These are phyloP conservation scores for Channa maculata DNA, from an alignment of 2,113 vertebrate species.

Conservation along the genomic window DNA sequence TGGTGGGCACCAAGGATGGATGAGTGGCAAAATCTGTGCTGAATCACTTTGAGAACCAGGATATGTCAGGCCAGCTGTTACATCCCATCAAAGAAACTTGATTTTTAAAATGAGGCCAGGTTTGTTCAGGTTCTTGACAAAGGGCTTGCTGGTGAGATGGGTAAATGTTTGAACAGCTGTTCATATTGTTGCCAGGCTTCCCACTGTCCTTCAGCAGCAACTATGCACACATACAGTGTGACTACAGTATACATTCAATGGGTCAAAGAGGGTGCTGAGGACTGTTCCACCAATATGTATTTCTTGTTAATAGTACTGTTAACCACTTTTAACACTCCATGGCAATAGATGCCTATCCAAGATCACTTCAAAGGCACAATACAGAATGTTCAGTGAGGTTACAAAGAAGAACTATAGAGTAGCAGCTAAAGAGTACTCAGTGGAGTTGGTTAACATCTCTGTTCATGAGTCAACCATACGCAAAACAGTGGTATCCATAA, in stretches of 20 bases:
- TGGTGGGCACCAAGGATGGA: slow-evolving; percentile 7
- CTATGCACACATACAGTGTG: slow-evolving; percentile 46
- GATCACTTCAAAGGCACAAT: no score
- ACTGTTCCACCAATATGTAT: not conserved
- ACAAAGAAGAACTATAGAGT: no score
- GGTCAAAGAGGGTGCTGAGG: not conserved
- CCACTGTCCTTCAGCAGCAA: slow-evolving; percentile 40
- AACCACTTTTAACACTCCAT: not conserved
- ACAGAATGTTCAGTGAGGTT: no score
- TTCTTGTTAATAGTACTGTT: slow-evolving; percentile 9
- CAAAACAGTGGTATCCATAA: no score
- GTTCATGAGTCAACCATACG: no score
- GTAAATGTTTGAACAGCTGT: slow-evolving; percentile 79
- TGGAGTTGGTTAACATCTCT: no score
- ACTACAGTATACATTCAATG: slow-evolving; percentile 17
- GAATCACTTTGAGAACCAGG: not conserved
- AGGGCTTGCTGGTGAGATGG: slow-evolving; percentile 45
- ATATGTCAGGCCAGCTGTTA: slow-evolving; percentile 65
- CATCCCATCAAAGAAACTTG: slow-evolving; percentile 43
- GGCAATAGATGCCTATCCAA: no score
- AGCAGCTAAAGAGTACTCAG: no score
- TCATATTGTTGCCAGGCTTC: slow-evolving; percentile 59
- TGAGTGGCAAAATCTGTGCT: not conserved
- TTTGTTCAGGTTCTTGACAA: slow-evolving; percentile 72
- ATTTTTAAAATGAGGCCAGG: slow-evolving; percentile 61